phyloP scores from a whole-genome alignment of 2,888 invertebrate species.

The Liopterus haemorrhoidalis region DNA sequence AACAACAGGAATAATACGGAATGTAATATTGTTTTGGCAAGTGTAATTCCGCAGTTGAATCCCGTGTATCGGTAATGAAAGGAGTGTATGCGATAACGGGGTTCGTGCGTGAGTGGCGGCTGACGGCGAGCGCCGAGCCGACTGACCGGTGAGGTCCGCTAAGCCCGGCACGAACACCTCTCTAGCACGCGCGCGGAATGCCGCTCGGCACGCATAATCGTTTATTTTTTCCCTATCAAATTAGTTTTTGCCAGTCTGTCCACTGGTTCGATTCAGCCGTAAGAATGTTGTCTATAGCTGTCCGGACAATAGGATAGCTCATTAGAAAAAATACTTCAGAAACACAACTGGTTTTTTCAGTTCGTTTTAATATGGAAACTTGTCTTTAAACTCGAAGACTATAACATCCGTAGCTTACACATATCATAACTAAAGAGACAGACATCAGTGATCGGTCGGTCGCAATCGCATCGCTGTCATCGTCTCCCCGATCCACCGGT shows the following conservation, averaged over 20 bases:
- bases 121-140: too few species aligned
- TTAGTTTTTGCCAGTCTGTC: conserved; percentile 33
- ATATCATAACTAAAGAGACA: too few species aligned
- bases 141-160: not conserved
- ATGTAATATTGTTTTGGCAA: too few species aligned
- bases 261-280: conserved; percentile 27
- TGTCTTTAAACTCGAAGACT: conserved; percentile 18
- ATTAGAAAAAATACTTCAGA: conserved; percentile 30
- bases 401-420: too few species aligned
- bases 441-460: too few species aligned
- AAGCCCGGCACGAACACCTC: conserved; percentile 1
- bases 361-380: conserved; percentile 30
- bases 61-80: too few species aligned
- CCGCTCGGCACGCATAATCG: conserved; percentile 13
- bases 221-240: conserved; percentile 28
- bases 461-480: too few species aligned
- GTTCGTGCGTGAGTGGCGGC: too few species aligned
- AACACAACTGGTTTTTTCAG: conserved; percentile 30
- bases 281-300: conserved; percentile 33
- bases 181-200: conserved; percentile 11
- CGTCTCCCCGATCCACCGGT: too few species aligned
- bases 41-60: too few species aligned
- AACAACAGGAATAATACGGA: too few species aligned
- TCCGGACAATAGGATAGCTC: conserved; percentile 32
- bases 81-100: too few species aligned